Percentiles rank a stretch among this genome's conserved stretches.
Conservation (phyloP, 2,888 invertebrate genomes). For the Teinopalpus imperialis region DNA sequence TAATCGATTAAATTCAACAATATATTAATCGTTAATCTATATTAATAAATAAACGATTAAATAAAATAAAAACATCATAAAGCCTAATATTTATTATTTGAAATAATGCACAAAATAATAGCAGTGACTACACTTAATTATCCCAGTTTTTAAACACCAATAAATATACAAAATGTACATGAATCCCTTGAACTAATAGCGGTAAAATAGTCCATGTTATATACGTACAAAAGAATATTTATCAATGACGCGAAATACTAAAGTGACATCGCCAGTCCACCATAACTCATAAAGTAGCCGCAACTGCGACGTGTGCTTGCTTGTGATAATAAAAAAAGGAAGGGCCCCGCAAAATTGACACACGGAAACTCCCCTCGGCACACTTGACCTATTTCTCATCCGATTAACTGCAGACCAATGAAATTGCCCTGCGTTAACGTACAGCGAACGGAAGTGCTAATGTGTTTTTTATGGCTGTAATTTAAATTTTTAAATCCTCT, state of each 20-base stretch:
- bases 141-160: too few species aligned
- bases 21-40: too few species aligned
- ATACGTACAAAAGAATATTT: not conserved
- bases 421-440: conserved; percentile 22
- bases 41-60: too few species aligned
- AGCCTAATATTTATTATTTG: too few species aligned
- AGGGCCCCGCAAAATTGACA: conserved; percentile 19
- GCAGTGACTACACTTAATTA: too few species aligned
- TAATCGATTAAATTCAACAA: too few species aligned
- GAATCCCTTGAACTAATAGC: not conserved
- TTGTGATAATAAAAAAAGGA: conserved; percentile 16
- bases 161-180: too few species aligned
- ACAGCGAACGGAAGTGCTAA: conserved; percentile 9
- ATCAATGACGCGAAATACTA: not conserved
- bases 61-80: too few species aligned
- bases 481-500: not conserved
- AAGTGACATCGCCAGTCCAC: not conserved
- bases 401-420: conserved; percentile 38
- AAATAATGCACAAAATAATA: too few species aligned
- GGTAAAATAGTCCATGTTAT: not conserved
- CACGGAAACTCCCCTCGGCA: conserved; percentile 38
- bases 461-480: not conserved
- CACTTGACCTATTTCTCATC: conserved; percentile 58
- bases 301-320: not conserved
- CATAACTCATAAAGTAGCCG: conserved; percentile 5